Base-by-base conservation (phyloP, 2,113 vertebrate genomes). In the Barbus barbus region DNA sequence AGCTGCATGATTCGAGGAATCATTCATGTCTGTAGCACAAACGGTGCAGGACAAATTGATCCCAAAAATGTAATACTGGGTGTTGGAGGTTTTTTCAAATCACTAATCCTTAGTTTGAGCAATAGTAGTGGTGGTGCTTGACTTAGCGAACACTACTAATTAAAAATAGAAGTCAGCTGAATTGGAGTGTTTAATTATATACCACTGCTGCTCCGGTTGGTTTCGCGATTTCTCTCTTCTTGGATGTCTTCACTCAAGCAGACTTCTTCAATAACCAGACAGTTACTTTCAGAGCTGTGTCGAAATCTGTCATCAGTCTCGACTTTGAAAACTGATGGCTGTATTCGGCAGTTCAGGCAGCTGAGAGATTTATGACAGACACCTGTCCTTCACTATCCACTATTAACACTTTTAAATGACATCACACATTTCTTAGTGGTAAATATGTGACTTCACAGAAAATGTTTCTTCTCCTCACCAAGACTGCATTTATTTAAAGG, bases 111-210 rank as follows among this genome's bases (percentile, higher is more conserved):
- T 9, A 44, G 69, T 72, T 7, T 41, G 22, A 44, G 36, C 22
- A 72, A 44, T 7, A 72, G 18, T 41, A 41, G 36, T 24, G 24
- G 69, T 13, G 36, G 24, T 72, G 36, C 36, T 72, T 72, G 33
- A 38, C 20, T 71, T n/a, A n/a, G 36, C 67, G 24, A 22, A 38
- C 65, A 38, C 65, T n/a, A 4, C 67, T 38, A 71, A 38, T 71
- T 71, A 71, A 38, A 71, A 71, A 38, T 71, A 71, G 31, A 69
- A 69, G 65, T 38, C 31, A 38, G 20, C 67, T 71, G 69, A 72
- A 72, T 44, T 12, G 4, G 12, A 72, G 69, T 24, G 22, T 72
- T 72, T 72, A 72, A 44, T 72, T 72, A 72, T 72, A 72, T 24
- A 14, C 65, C 12, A 3, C 22, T 22, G 20, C 33, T 69, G 65